Conservation (phyloP, 2,797 vertebrate species). For the Clarias platycephalus region DNA sequence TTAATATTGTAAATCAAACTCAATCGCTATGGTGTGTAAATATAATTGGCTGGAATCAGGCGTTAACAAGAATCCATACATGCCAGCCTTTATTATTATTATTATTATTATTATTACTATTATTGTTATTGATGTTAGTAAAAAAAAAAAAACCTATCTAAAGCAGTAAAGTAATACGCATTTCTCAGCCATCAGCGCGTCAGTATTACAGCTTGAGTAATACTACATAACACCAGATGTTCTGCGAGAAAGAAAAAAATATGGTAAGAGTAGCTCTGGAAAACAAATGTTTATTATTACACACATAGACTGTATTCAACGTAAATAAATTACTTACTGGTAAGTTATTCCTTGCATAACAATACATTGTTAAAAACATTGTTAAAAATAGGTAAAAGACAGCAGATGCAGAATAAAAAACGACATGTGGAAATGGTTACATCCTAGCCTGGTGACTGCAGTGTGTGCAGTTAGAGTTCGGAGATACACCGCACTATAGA, state of each 20-base stretch:
- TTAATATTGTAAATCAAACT: slow-evolving; percentile 19
- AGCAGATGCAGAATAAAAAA: slow-evolving; percentile 49
- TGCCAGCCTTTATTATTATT: not conserved
- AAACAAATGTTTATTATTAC: slow-evolving; percentile 57
- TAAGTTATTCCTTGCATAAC: slow-evolving; percentile 74
- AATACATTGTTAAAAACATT: slow-evolving; percentile 67
- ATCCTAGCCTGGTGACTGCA: slow-evolving; percentile 76
- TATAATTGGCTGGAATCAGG: slow-evolving; percentile 15
- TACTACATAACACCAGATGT: slow-evolving; percentile 45
- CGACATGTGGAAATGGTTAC: slow-evolving; percentile 79
- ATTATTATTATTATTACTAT: slow-evolving; percentile 14
- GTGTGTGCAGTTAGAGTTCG: slow-evolving; percentile 72
- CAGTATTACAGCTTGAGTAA: slow-evolving; percentile 28
- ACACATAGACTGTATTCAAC: slow-evolving; percentile 55
- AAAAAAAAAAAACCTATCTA: slow-evolving; percentile 4
- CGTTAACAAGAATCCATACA: not conserved
- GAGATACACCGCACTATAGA: slow-evolving; percentile 76
- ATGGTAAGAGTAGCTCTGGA: slow-evolving; percentile 50
- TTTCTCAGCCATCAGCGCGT: slow-evolving; percentile 31
- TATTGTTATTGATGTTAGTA: slow-evolving; percentile 32
- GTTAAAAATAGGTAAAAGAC: slow-evolving; percentile 56
- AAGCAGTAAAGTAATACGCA: slow-evolving; percentile 36
- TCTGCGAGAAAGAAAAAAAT: slow-evolving; percentile 44
- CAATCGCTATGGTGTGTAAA: slow-evolving; percentile 7
- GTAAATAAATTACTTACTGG: slow-evolving; percentile 73